Evolutionary conservation across 2,113 vertebrate species (phyloP).

Genomic region (Hyla sarda): DNA sequence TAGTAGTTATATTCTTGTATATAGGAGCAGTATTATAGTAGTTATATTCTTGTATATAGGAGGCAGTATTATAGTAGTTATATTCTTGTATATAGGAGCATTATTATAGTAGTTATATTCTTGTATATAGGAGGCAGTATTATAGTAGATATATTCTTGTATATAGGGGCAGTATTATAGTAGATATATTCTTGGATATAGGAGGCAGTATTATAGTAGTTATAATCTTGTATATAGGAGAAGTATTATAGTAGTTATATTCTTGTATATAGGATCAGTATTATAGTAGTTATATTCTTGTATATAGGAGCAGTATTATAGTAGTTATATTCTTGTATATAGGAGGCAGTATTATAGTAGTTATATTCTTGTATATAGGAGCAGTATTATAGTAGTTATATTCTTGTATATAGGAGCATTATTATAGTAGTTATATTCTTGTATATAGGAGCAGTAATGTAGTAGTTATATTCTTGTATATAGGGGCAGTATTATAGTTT

Average conservation of each 20-base stretch:
- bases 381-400: too few relatives aligned
- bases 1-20: too few relatives aligned
- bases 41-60: background rate
- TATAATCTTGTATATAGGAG: background rate
- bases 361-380: too few relatives aligned
- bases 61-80: slow-evolving; percentile 6
- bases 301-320: too few relatives aligned
- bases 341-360: too few relatives aligned
- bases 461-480: too few relatives aligned
- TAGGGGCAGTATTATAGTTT: too few relatives aligned
- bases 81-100: background rate
- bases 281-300: too few relatives aligned
- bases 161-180: background rate
- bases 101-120: slow-evolving; percentile 22
- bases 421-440: too few relatives aligned
- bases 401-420: too few relatives aligned
- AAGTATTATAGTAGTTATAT: background rate
- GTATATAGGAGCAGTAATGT: too few relatives aligned
- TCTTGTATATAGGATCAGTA: too few relatives aligned
- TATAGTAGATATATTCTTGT: background rate
- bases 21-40: slow-evolving; percentile 17
- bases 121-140: background rate
- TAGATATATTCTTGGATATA: background rate
- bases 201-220: background rate
- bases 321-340: background rate